A percentile compares a stretch with the other conserved stretches of the same genome.
Evolutionary conservation across 1,140 invertebrate genomes (phyloP).

Genomic region (Drosophila malerkotliana): DNA sequence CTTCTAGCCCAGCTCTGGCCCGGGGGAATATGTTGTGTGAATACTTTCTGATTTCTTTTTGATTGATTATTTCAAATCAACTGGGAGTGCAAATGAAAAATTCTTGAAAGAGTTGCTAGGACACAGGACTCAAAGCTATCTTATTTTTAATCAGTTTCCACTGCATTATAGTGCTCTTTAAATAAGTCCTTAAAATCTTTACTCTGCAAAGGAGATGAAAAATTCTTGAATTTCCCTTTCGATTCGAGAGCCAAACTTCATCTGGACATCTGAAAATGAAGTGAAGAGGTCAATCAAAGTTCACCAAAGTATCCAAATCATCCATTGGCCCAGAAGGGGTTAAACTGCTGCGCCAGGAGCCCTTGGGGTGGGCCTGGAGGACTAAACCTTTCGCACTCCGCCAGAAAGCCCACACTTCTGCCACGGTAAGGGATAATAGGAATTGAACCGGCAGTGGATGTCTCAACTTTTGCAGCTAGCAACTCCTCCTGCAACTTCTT

Average conservation of each 20-base stretch:
- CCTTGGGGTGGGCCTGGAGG: slow-evolving; percentile 1
- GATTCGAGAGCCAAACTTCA: slow-evolving; percentile 19
- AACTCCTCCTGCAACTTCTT: slow-evolving; percentile 20
- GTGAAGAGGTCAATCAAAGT: slow-evolving; percentile 53
- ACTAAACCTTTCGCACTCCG: slow-evolving; percentile 1
- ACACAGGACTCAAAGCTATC: background rate
- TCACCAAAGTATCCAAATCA: slow-evolving; percentile 36
- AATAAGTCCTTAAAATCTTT: too few species aligned
- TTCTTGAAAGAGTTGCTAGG: background rate
- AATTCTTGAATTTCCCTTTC: background rate
- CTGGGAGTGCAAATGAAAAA: background rate
- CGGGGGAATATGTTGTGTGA: background rate
- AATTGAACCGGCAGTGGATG: slow-evolving; percentile 66
- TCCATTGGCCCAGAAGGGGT: slow-evolving; percentile 42
- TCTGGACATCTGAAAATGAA: slow-evolving; percentile 29
- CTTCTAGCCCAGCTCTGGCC: slow-evolving; percentile 27
- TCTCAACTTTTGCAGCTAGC: slow-evolving; percentile 61
- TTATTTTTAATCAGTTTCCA: background rate
- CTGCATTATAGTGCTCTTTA: too few species aligned
- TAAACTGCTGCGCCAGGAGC: slow-evolving; percentile 21
- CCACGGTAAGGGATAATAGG: slow-evolving; percentile 62
- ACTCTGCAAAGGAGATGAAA: too few species aligned
- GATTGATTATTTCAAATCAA: background rate
- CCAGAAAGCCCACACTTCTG: slow-evolving; percentile 36
- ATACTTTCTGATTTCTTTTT: slow-evolving; percentile 8